Evolutionary conservation across 2,888 invertebrate species (phyloP), one percentile per base, ranked within the genome.

Genomic region (Apeira syringaria): DNA sequence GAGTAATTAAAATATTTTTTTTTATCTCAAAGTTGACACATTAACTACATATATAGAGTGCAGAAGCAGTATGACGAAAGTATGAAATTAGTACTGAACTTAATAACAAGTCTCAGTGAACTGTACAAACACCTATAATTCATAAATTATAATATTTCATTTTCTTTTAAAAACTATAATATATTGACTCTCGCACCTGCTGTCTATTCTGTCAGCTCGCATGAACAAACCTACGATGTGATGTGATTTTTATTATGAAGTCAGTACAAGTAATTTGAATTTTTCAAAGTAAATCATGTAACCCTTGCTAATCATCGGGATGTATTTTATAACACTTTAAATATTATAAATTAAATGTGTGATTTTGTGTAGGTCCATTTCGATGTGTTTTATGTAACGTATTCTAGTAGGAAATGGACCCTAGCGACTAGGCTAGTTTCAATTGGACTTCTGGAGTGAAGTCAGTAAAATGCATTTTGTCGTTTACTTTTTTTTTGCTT

Each of bases 241-340:
- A 76, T 73, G 72, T 78, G 73, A 77, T 79, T 80, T 76, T 70
- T 64, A 75, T 28, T 46, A 46, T 63, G 68, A 73, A 77, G 69
- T 80, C 79, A 76, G 68, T 77, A 75, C 71, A 75, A 75, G 71
- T 80, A 72, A 71, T 70, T 71, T 72, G 72, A 72, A 72, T 74
- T 31, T 73, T 74, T 75, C 69, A 72, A 76, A 76, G 64, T 60
- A 59, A 73, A 74, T 68, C 64, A 69, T 74, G 75, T 79, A 78
- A 73, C 63, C 71, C 72, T 73, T 72, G 77, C 69, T 74, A 65
- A 68, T 67, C 62, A 65, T 71, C 71, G 70, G 64, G 66, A 74
- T 64, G 66, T 77, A 74, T 74, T 75, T 68, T 68, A 59, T 64
- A 68, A 56, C 57, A 51, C 47, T 42, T 59, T 57, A 49, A 59